phyloP scores from a whole-genome alignment of 1,140 invertebrate species.

The Mizuhopecten yessoensis region DNA sequence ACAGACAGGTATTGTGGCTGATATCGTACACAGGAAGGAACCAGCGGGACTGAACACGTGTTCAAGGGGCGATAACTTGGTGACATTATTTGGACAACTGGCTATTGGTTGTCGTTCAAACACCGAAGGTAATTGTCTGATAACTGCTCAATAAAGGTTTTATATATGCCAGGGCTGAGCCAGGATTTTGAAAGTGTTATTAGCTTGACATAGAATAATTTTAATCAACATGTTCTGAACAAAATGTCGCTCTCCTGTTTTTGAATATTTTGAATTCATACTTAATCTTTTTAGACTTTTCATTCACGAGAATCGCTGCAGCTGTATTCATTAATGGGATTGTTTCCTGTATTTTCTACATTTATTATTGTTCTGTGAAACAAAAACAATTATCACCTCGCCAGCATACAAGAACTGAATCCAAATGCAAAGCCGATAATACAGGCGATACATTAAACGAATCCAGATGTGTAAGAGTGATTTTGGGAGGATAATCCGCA shows the following conservation, averaged over 20 bases:
- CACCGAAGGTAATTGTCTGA: background rate
- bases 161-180: background rate
- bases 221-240: background rate
- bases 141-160: constrained; percentile 8
- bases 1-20: constrained; percentile 31
- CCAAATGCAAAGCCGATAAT: too few relatives aligned
- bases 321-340: too few relatives aligned
- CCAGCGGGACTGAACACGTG: constrained; percentile 21
- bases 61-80: constrained; percentile 27
- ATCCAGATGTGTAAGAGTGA: too few relatives aligned
- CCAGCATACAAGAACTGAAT: too few relatives aligned
- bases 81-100: constrained; percentile 34
- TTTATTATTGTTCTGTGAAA: too few relatives aligned
- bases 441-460: too few relatives aligned
- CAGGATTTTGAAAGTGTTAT: background rate
- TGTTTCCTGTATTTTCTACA: too few relatives aligned
- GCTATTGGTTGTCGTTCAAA: constrained; percentile 24
- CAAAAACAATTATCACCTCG: too few relatives aligned
- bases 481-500: too few relatives aligned
- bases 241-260: background rate
- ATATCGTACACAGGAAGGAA: constrained; percentile 38
- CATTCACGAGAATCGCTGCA: too few relatives aligned
- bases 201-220: background rate
- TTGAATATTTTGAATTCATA: too few relatives aligned
- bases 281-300: too few relatives aligned